Conservation (phyloP, 1,140 invertebrate species). For the Caenorhabditis inopinata region DNA sequence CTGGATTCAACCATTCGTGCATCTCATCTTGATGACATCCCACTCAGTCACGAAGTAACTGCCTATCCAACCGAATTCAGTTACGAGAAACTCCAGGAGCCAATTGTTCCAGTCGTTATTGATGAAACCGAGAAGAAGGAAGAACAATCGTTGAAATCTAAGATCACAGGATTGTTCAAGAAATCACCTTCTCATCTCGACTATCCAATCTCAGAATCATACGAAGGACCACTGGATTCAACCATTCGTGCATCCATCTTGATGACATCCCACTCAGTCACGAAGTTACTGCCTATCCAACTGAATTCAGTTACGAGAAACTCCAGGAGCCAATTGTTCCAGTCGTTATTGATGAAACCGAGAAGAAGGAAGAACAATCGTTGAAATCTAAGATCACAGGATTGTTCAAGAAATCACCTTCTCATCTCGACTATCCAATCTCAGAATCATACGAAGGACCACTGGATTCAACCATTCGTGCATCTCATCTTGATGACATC, state of each 20-base stretch:
- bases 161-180: constrained; percentile 43
- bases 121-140: background rate
- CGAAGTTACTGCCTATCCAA: constrained; percentile 35
- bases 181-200: constrained; percentile 27
- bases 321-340: background rate
- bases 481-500: background rate
- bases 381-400: background rate
- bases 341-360: background rate
- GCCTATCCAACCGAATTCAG: background rate
- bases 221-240: constrained; percentile 34
- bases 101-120: background rate
- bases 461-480: background rate
- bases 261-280: constrained; percentile 32
- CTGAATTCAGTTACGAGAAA: constrained; percentile 5
- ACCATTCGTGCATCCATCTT: constrained; percentile 7
- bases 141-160: background rate
- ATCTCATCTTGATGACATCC: too few species aligned
- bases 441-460: constrained; percentile 23
- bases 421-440: constrained; percentile 10
- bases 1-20: too few species aligned
- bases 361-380: background rate
- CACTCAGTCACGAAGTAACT: too few species aligned
- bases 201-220: constrained; percentile 34
- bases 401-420: constrained; percentile 6
- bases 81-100: background rate